Conservation (phyloP, 23 tunicate species). For the Halocynthia aurantium region DNA sequence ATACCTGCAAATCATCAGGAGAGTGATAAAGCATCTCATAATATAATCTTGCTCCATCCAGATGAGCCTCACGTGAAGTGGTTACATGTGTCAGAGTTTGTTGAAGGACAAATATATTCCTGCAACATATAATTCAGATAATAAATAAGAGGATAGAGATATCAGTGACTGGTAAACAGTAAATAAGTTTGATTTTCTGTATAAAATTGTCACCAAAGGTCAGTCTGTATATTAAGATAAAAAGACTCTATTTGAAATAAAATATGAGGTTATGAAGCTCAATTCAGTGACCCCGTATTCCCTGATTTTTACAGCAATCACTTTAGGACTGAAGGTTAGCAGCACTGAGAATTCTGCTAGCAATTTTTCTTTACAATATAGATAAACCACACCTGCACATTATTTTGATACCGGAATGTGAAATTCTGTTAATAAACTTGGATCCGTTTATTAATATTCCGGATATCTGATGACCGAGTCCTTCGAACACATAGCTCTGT, state of each 20-base stretch:
- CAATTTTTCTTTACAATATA: background rate
- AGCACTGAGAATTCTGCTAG: too few relatives aligned
- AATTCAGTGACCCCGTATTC: background rate
- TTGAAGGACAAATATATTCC: constrained; percentile 88
- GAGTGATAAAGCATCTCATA: constrained; percentile 87
- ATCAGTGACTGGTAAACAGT: background rate
- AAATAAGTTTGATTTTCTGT: background rate
- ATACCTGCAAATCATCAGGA: constrained; percentile 76
- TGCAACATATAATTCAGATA: constrained; percentile 5
- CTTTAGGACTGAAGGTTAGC: too few relatives aligned
- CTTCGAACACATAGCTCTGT: constrained; percentile 79
- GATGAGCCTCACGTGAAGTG: constrained; percentile 75
- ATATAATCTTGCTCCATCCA: constrained; percentile 83
- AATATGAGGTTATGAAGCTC: background rate
- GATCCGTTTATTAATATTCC: constrained; percentile 81
- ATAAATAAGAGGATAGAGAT: background rate
- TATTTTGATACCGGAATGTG: constrained; percentile 83
- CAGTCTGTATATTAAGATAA: background rate
- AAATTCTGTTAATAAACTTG: constrained; percentile 61
- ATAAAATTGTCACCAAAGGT: background rate
- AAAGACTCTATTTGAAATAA: background rate
- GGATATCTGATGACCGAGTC: constrained; percentile 78
- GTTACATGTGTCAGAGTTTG: constrained; percentile 88
- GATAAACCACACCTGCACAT: constrained; percentile 50
- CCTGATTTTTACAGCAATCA: background rate